Evolutionary conservation across 1,140 invertebrate species (phyloP).

Genomic region (Drosophila kurseongensis): DNA sequence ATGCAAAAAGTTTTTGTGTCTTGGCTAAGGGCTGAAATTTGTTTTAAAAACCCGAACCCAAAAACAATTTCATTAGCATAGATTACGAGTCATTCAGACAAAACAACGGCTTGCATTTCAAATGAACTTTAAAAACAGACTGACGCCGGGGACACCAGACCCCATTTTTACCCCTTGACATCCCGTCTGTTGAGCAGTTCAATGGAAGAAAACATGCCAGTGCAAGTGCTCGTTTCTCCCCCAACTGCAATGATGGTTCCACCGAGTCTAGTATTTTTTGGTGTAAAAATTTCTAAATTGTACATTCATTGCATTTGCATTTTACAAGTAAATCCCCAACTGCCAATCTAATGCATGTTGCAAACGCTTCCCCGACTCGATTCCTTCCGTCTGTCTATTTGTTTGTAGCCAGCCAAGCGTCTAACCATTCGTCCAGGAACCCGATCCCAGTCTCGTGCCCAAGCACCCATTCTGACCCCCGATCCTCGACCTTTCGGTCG

Average conservation of each 20-base stretch:
- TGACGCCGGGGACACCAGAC: slow-evolving; percentile 28
- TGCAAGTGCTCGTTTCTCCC: background rate
- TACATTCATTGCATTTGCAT: slow-evolving; percentile 83
- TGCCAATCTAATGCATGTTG: slow-evolving; percentile 82
- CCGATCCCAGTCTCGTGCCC: slow-evolving; percentile 14
- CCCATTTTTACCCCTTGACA: background rate
- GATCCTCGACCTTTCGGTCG: slow-evolving; percentile 46
- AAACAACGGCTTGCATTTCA: slow-evolving; percentile 73
- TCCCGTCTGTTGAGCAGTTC: slow-evolving; percentile 37
- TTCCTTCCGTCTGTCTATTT: slow-evolving; percentile 59
- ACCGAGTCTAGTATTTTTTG: slow-evolving; percentile 67
- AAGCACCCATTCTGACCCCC: slow-evolving; percentile 8
- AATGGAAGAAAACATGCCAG: slow-evolving; percentile 31
- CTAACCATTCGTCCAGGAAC: slow-evolving; percentile 75
- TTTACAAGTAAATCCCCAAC: slow-evolving; percentile 83
- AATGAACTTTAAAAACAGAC: slow-evolving; percentile 65
- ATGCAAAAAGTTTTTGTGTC: slow-evolving; percentile 40
- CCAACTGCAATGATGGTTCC: slow-evolving; percentile 41
- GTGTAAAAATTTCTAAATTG: slow-evolving; percentile 83
- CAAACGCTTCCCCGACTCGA: slow-evolving; percentile 59
- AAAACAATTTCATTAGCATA: slow-evolving; percentile 82
- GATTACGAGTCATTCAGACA: slow-evolving; percentile 78
- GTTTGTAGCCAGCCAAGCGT: slow-evolving; percentile 77
- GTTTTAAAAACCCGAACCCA: slow-evolving; percentile 66
- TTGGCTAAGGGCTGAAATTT: slow-evolving; percentile 46